Evolutionary conservation across 2,797 vertebrate species (phyloP), one percentile per base, ranked within the genome.

Genomic region (Harpagifer antarcticus): DNA sequence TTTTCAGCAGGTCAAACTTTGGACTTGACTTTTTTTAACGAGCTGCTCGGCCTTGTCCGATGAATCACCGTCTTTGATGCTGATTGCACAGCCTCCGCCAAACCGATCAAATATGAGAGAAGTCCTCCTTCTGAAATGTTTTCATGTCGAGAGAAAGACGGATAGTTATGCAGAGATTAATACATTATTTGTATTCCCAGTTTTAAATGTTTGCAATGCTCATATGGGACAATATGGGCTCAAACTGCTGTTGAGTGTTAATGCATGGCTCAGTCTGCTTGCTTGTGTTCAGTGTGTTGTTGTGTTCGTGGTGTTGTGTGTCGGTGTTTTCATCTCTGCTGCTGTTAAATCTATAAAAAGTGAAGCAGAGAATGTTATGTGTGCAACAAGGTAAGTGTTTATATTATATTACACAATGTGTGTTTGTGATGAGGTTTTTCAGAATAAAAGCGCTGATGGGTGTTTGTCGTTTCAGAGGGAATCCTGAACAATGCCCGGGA

Each of bases 401-500:
- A 66, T 75, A 58, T 72, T 72, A n/a, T n/a, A n/a, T n/a, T 55
- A n/a, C 49, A 53, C 53, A 19, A 54, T 59, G 20, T 62, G 50
- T n/a, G 65, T 60, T 47, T 37, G 33, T 37, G 33, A 37, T 9
- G 69, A 8, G 54, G 43, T 62, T 56, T 74, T 85, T 78, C 55
- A 72, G 37, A 61, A 63, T 66, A 62, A 76, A 80, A 72, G 59
- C 14, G 14, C 27, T n/a, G 27, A 68, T 72, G 73, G 63, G 73
- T 74, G 64, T 88, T 77, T 97, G 83, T 97, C 95, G 62, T 98
- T 98, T 93, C 98, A 99, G 98, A 99, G 97, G 98, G 97, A 96
- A 97, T 99, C 95, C 97, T 99, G 97, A 99, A 99, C 98, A 99
- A 99, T 98, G 98, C 98, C 97, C 97, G 98, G 97, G 98, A 99